phyloP scores from a whole-genome alignment of 30 jellyfish, hydroid and myxozoan species.

The Chrysaora quinquecirrha region DNA sequence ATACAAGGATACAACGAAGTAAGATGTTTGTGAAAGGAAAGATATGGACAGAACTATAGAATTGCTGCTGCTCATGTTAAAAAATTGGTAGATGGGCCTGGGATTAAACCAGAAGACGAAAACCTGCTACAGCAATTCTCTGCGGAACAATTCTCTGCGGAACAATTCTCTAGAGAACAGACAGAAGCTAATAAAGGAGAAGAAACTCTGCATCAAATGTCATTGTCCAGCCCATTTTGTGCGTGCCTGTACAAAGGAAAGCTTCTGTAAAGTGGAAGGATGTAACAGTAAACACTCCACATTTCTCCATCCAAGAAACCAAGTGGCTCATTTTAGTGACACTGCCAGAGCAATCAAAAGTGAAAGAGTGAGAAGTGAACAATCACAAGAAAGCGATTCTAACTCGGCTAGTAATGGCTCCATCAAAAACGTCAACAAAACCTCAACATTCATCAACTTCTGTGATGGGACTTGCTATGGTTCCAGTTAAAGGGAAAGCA shows the following conservation, averaged over 20 bases:
- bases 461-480: conserved; percentile 4
- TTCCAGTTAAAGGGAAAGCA: conserved; percentile 36
- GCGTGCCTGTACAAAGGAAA: not conserved
- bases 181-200: not conserved
- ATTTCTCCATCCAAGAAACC: not conserved
- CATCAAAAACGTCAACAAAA: not conserved
- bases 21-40: not conserved
- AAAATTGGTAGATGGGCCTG: not conserved
- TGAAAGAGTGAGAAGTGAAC: too few relatives aligned
- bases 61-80: conserved; percentile 2
- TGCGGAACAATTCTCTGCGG: too few relatives aligned
- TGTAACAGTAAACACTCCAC: not conserved
- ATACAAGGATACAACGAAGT: not conserved
- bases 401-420: not conserved
- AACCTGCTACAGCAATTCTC: not conserved
- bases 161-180: not conserved
- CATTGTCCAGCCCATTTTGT: not conserved
- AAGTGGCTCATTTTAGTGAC: too few relatives aligned
- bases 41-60: conserved; percentile 25
- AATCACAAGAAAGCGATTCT: too few relatives aligned
- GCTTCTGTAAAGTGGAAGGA: conserved; percentile 14
- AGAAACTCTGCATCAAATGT: not conserved
- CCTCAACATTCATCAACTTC: too few relatives aligned
- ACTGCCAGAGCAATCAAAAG: too few relatives aligned
- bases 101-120: not conserved